Evolutionary conservation across 1,140 invertebrate species (phyloP).

Genomic region (Notospermus geniculatus): DNA sequence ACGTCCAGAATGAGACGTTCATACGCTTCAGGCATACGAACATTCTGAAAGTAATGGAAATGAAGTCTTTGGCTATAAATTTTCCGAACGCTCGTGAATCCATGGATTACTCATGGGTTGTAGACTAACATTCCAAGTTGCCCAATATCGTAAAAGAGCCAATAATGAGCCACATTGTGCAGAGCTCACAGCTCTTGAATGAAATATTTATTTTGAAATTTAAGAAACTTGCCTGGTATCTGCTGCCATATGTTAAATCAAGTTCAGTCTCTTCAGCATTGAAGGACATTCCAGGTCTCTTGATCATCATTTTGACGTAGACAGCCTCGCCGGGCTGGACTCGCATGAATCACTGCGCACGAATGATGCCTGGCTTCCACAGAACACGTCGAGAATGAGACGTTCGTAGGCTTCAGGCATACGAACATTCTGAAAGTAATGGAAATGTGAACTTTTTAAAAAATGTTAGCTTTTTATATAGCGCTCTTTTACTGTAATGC

Average conservation of each 20-base stretch:
- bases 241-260: constrained; percentile 89
- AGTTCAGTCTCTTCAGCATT: constrained; percentile 97
- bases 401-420: constrained; percentile 97
- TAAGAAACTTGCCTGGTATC: constrained; percentile 76
- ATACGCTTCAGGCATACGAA: constrained; percentile 94
- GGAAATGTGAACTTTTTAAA: too few species aligned
- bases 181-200: too few species aligned
- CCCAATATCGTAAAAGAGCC: too few species aligned
- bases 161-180: too few species aligned
- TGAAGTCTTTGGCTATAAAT: too few species aligned
- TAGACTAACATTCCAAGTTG: too few species aligned
- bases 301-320: constrained; percentile 98
- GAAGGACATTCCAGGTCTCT: constrained; percentile 95
- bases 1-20: constrained; percentile 96
- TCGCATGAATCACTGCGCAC: constrained; percentile 92
- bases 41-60: constrained; percentile 67
- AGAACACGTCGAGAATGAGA: constrained; percentile 95
- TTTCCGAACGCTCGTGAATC: too few species aligned
- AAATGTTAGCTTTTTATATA: too few species aligned
- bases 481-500: too few species aligned
- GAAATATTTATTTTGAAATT: too few species aligned
- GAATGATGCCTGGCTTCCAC: constrained; percentile 98
- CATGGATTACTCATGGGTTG: too few species aligned
- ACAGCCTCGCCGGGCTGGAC: constrained; percentile 98
- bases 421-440: constrained; percentile 71